Base-by-base conservation (phyloP, 2,888 invertebrate genomes). In the Cosmia trapezina region DNA sequence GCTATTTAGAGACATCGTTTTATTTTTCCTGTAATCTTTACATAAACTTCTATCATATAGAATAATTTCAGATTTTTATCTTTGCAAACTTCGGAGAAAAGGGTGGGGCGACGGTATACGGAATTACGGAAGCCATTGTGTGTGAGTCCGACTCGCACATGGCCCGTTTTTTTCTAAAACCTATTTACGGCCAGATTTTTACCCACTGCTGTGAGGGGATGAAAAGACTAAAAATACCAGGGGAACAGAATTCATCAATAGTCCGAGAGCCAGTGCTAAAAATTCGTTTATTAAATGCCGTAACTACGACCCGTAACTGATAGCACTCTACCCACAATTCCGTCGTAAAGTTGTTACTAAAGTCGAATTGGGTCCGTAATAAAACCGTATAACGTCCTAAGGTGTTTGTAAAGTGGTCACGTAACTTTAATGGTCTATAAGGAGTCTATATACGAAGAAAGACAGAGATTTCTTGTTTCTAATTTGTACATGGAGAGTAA, bases 341-440 rank as follows among this genome's bases (percentile, higher is more conserved):
- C 67, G 28, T 68, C 80, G 75, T 83, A 79, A 85, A 83, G 63
- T 83, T 75, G 82, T 84, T 74, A 83, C 80, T 72, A 66, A 65
- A 83, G 76, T 68, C 73, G 67, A 65, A 70, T 67, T 84, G 71
- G 84, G 73, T 59, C 53, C 54, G 62, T 60, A 73, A 78, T 78
- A 81, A 81, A 78, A 81, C 57, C 69, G 63, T 73, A 67, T 56
- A 71, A 77, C 59, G 65, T 68, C 47, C 65, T 45, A 76, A 84
- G 70, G 81, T 81, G 71, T 73, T 81, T 81, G 72, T 76, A 68
- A 73, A 84, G 73, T 77, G 78, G 73, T 84, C 71, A 81, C 82
- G 82, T 76, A 71, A 76, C 66, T 67, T 56, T 81, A 72, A 70
- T 72, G 66, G 33, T 64, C 37, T 68, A 64, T 57, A 53, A 33